Evolutionary conservation across 2,113 vertebrate genomes (phyloP).

Genomic region (Phyllostomus discolor): DNA sequence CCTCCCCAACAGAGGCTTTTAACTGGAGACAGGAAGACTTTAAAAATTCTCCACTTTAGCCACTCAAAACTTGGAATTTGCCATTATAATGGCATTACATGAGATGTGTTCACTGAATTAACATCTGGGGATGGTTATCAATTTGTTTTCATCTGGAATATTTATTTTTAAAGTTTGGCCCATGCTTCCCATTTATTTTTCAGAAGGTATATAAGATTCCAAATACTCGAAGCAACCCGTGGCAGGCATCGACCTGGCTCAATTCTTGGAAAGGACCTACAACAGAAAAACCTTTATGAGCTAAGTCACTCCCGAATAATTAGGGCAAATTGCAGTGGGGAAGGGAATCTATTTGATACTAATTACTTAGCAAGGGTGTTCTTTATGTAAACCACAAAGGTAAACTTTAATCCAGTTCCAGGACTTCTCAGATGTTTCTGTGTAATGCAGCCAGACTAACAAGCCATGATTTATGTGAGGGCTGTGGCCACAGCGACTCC

Average conservation of each 20-base stretch:
- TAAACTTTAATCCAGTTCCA: neutral
- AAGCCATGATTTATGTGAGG: neutral
- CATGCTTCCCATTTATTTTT: neutral
- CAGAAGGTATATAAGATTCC: constrained; percentile 2
- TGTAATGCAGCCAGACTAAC: neutral
- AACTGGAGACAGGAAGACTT: neutral
- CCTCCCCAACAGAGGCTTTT: neutral
- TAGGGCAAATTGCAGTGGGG: neutral
- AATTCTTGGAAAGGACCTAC: neutral
- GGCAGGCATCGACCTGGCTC: neutral
- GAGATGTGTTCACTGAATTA: neutral
- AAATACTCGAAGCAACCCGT: neutral
- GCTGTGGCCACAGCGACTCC: neutral
- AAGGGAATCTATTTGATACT: neutral
- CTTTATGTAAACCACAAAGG: neutral
- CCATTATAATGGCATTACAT: neutral
- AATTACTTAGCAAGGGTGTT: neutral
- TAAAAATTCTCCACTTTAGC: neutral
- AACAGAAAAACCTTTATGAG: neutral
- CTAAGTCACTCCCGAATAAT: neutral
- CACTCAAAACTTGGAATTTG: neutral
- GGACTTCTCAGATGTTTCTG: neutral
- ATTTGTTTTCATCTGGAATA: constrained; percentile 43
- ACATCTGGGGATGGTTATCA: constrained; percentile 42
- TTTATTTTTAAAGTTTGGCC: constrained; percentile 32